A percentile compares a stretch with the other conserved stretches of the same genome.
These are phyloP conservation scores for Corythoichthys intestinalis DNA, from an alignment of 2,113 vertebrate genomes.

Conservation along the genomic window DNA sequence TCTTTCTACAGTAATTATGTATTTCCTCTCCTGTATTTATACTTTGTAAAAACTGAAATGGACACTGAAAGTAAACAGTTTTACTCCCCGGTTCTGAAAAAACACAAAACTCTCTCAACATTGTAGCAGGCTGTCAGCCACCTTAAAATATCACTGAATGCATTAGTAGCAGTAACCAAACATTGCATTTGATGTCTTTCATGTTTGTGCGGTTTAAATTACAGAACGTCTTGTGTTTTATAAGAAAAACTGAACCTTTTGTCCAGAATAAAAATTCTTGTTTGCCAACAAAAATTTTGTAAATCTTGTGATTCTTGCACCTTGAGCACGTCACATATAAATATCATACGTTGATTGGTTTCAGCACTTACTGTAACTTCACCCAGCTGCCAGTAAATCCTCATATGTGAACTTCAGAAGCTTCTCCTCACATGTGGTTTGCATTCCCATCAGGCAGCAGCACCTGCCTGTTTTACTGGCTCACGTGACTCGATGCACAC, in stretches of 20 bases:
- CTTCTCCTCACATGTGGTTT: slow-evolving; percentile 5
- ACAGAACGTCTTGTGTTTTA: slow-evolving; percentile 54
- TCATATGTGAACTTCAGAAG: not conserved
- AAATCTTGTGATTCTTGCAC: not conserved
- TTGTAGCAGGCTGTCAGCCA: not conserved
- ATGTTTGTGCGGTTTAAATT: slow-evolving; percentile 47
- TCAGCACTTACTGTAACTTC: not conserved
- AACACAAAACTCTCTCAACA: not conserved
- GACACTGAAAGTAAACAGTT: not conserved
- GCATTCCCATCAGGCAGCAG: not conserved
- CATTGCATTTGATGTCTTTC: slow-evolving; percentile 16
- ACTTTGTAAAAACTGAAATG: not conserved
- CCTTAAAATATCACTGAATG: not conserved
- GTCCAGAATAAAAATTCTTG: slow-evolving; percentile 46
- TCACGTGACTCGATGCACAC: not conserved
- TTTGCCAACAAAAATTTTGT: slow-evolving; percentile 1
- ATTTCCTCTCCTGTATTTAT: not conserved
- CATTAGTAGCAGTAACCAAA: slow-evolving; percentile 6
- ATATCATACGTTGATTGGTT: not conserved
- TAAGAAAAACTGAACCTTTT: slow-evolving; percentile 45
- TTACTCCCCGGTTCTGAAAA: not conserved
- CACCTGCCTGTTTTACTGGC: slow-evolving; percentile 19
- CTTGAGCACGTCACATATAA: not conserved
- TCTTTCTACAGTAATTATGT: not conserved
- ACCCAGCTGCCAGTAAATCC: not conserved